Conservation (phyloP, 2,888 invertebrate genomes). For the Drepana falcataria region DNA sequence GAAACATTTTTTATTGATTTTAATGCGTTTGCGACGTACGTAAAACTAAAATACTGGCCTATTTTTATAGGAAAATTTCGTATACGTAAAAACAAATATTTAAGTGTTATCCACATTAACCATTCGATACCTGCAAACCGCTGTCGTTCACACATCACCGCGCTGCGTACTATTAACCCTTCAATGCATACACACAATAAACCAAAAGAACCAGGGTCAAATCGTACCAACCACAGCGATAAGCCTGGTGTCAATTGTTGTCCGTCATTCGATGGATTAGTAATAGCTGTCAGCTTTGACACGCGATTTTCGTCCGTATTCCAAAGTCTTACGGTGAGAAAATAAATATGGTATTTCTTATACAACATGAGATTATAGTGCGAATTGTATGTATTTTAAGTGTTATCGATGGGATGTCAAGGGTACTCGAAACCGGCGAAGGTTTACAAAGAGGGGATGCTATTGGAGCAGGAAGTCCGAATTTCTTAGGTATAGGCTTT, state of each 20-base stretch:
- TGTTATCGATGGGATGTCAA: constrained; percentile 13
- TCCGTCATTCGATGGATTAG: constrained; percentile 10
- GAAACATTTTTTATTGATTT: too few relatives aligned
- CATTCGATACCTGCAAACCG: constrained; percentile 16
- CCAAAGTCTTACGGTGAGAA: neutral
- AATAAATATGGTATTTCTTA: neutral
- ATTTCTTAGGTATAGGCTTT: too few relatives aligned
- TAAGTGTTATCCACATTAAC: constrained; percentile 8
- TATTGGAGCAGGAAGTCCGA: too few relatives aligned
- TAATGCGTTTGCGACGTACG: too few relatives aligned
- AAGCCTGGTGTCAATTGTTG: constrained; percentile 20
- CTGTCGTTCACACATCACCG: constrained; percentile 52
- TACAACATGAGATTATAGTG: neutral
- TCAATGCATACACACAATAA: constrained; percentile 33
- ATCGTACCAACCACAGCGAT: constrained; percentile 12
- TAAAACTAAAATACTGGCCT: too few relatives aligned
- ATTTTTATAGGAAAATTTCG: too few relatives aligned
- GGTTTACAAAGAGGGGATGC: too few relatives aligned
- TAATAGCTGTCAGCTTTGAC: neutral
- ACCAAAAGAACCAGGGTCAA: constrained; percentile 23
- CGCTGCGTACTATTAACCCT: constrained; percentile 30
- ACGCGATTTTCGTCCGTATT: neutral
- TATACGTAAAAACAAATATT: neutral
- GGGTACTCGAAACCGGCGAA: too few relatives aligned
- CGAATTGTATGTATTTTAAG: neutral